phyloP scores from a whole-genome alignment of 2,797 vertebrate genomes.

The Arnoldichthys spilopterus region DNA sequence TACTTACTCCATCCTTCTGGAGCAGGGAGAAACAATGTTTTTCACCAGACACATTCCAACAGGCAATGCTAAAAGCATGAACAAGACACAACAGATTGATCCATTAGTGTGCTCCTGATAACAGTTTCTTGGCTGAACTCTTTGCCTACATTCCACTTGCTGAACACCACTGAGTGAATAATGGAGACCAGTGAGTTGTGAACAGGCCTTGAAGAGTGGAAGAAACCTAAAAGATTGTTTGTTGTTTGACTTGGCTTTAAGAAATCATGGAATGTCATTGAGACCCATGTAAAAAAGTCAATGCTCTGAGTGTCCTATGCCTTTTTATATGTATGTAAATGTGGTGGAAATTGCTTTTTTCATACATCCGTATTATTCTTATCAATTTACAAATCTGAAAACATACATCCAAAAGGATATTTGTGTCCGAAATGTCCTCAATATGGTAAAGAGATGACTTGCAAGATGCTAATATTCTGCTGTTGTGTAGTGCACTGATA shows the following conservation, averaged over 20 bases:
- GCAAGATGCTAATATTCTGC: constrained; percentile 39
- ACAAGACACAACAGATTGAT: constrained; percentile 81
- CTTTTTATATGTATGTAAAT: constrained; percentile 7
- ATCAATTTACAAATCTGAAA: constrained; percentile 19
- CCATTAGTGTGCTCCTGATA: constrained; percentile 82
- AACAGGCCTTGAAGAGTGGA: constrained; percentile 26
- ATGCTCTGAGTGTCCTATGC: not conserved
- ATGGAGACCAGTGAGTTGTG: constrained; percentile 16
- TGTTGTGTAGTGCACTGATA: constrained; percentile 17
- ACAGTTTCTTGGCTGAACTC: constrained; percentile 69
- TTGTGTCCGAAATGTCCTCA: not conserved
- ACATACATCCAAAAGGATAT: not conserved
- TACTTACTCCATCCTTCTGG: constrained; percentile 29
- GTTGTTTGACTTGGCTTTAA: constrained; percentile 10
- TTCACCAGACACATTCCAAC: constrained; percentile 87
- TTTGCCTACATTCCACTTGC: constrained; percentile 75
- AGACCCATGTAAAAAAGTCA: not conserved
- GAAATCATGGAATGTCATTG: constrained; percentile 11
- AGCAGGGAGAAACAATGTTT: constrained; percentile 72
- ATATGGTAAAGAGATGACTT: constrained; percentile 41
- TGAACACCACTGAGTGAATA: constrained; percentile 74
- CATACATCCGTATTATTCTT: not conserved
- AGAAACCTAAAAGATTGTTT: constrained; percentile 4
- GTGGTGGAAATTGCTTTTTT: constrained; percentile 8
- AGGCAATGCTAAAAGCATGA: constrained; percentile 80